Base-by-base conservation (phyloP, 1,140 invertebrate species). In the Rhagoletis zephyria region DNA sequence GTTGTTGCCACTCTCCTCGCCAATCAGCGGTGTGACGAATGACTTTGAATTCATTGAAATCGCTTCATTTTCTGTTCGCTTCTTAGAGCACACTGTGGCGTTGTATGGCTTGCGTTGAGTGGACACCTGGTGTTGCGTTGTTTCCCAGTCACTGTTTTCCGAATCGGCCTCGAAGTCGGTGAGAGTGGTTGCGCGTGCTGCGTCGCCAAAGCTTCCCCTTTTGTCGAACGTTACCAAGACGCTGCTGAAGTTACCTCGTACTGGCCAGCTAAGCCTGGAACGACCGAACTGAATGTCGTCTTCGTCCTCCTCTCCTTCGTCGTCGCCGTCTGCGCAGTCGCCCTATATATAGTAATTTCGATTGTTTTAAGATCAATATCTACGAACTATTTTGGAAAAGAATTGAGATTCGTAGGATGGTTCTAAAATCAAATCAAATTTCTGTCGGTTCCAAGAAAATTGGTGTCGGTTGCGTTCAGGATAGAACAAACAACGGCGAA, bases 81-180 rank as follows among this genome's bases (percentile, higher is more conserved):
- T 9, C 45, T n/a, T 56, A 0, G 51, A 56, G 51, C 51, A 56
- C n/a, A 77, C 1, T 1, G 16, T n/a, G 45, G 3, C 48, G 45
- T 77, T 19, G 74, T 81, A 51, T 10, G n/a, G 6, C 48, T 81
- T 81, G 2, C 42, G 16, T 19, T 81, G 74, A 4, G 12, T 19
- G 6, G 16, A 19, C 48, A 81, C 45, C 19, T 51, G 74, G 3
- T 51, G 74, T 16, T 51, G 48, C 1, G 48, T 81, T 19, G 89
- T 89, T 88, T 93, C 92, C 85, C 90, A 89, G 87, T 93, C 92
- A 87, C 91, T 92, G 87, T 91, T 92, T 89, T 93, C 92, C 6
- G 92, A 93, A 77, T 93, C 92, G 5, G 92, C 92, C 87, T 93
- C 92, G 45, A 93, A 93, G 85, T 92, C 92, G 87, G 90, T 91